Base-by-base conservation (phyloP, 2,113 vertebrate species). In the Tautogolabrus adspersus region DNA sequence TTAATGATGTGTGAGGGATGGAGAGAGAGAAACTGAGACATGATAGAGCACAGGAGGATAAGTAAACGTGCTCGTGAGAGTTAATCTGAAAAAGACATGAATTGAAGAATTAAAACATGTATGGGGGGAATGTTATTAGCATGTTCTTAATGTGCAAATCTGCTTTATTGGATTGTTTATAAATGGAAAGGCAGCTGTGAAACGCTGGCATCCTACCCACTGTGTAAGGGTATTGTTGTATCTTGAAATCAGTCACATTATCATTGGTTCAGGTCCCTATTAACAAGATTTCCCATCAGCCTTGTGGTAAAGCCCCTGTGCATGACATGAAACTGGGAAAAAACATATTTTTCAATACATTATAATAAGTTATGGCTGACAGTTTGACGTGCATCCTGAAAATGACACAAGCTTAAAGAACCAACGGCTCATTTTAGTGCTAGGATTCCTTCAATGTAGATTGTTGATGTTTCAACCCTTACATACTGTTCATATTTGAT, bases 11-110 rank as follows among this genome's bases (percentile, higher is more conserved):
- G 66, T 64, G 47, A 66, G 47, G 18, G 26, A 60, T 0, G 8
- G 18, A 42, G 37, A 54, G 16, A 40, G 22, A 58, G 19, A 76
- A 66, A 72, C 26, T 65, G 12, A 69, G 37, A 71, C 6, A 67
- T 64, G 23, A 66, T 71, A 19, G 55, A 26, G 46, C 13, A 57
- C 44, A 40, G 57, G 19, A 52, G 30, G 30, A 34, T 55, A 66
- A 49, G 16, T 23, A 1, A 60, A 15, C 66, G 57, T 62, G 62
- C 3, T 18, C 10, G 11, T 19, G 42, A 15, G 10, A 40, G 3
- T 19, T 2, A 56, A 23, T 21, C 21, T 22, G 5, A 47, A 73
- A 67, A 61, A 62, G 3, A 68, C 19, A 52, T 23, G 4, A 30
- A 19, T 46, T 44, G 8, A 55, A 56, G 3, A 23, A 60, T 23